These are phyloP conservation scores for Sternarchorhynchus goeldii DNA, from an alignment of 2,797 vertebrate genomes.

Conservation along the genomic window DNA sequence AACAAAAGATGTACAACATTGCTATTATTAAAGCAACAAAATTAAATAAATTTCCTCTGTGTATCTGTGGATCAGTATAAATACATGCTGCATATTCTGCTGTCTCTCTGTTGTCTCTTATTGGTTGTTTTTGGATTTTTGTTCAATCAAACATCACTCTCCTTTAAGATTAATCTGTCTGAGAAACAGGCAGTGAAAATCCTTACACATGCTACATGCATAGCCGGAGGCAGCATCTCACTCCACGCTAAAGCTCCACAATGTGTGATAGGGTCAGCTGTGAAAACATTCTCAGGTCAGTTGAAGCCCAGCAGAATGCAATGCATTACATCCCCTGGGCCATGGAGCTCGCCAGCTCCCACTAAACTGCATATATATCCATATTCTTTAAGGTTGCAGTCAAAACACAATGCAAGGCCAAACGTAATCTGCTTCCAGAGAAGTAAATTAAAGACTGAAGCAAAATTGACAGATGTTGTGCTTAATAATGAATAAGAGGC, in stretches of 20 bases:
- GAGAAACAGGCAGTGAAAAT: constrained; percentile 7
- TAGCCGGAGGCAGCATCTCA: neutral
- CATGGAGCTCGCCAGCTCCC: constrained; percentile 33
- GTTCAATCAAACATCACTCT: constrained; percentile 2
- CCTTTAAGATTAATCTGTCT: neutral
- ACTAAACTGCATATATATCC: constrained; percentile 47
- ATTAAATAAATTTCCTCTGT: neutral
- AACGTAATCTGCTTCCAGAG: constrained; percentile 8
- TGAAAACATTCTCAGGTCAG: constrained; percentile 48
- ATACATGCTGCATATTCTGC: too few relatives aligned
- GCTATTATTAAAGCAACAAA: neutral
- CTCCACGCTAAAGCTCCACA: neutral
- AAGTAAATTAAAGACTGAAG: constrained; percentile 19
- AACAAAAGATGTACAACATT: neutral
- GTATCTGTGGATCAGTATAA: too few relatives aligned
- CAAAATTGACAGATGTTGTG: constrained; percentile 38
- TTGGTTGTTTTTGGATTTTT: neutral
- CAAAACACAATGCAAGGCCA: neutral
- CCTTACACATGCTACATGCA: neutral
- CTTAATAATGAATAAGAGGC: constrained; percentile 46
- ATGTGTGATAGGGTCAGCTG: constrained; percentile 35
- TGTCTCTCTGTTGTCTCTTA: neutral
- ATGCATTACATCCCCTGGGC: constrained; percentile 27
- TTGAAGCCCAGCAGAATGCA: constrained; percentile 36
- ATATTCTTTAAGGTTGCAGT: constrained; percentile 35